A percentile compares a stretch with the other conserved stretches of the same genome.
Conservation (phyloP, 2,797 vertebrate species). For the Crax fasciolata region DNA sequence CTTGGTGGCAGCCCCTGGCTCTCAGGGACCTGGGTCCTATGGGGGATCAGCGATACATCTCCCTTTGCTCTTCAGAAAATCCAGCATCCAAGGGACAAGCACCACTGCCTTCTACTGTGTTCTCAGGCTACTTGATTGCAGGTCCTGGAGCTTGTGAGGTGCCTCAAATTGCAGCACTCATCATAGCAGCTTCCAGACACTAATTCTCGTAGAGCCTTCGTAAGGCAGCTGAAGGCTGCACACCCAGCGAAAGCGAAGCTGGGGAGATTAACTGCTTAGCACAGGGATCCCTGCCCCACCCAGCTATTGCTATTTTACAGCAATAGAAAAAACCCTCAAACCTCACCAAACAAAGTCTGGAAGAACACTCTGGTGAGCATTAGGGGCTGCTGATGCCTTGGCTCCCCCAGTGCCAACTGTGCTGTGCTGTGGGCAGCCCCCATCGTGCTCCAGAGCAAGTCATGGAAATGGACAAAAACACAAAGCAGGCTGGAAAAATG, state of each 20-base stretch:
- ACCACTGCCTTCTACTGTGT: neutral
- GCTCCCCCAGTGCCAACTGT: neutral
- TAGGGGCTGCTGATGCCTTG: too few species aligned
- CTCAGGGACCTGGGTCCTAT: neutral
- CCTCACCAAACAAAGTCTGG: rapidly evolving
- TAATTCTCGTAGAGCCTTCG: neutral
- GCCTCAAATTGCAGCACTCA: neutral
- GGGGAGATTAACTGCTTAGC: neutral
- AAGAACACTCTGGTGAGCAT: neutral
- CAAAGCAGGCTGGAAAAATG: neutral
- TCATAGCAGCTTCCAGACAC: neutral
- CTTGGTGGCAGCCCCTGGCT: rapidly evolving
- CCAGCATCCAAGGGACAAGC: neutral
- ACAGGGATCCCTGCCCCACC: neutral
- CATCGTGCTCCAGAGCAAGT: neutral
- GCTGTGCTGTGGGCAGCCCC: neutral
- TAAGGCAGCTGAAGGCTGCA: neutral
- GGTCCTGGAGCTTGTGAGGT: neutral
- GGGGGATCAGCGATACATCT: neutral
- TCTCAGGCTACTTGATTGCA: neutral
- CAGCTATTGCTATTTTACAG: neutral
- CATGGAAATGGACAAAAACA: neutral
- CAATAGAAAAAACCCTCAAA: neutral
- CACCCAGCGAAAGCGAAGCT: neutral
- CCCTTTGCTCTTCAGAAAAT: neutral